Base-by-base conservation (phyloP, 2,888 invertebrate genomes). In the Geophilus truncorum region DNA sequence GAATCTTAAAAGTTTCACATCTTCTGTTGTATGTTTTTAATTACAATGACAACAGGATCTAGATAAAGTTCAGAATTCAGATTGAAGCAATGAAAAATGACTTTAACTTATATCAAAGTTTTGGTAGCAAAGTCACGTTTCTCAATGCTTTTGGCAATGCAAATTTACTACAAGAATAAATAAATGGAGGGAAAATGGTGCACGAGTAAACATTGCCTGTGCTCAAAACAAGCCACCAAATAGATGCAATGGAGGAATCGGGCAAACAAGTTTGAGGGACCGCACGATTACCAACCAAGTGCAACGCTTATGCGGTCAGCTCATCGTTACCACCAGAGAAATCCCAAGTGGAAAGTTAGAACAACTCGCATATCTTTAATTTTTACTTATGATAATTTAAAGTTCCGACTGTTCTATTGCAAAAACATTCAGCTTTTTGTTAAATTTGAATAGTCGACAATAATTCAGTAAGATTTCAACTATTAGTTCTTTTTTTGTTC, bases 231-330 rank as follows among this genome's bases (percentile, higher is more conserved):
- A 45, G 45, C 45, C 5, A 45, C 45, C 45, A 45, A 70, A 25
- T 9, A 25, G 70, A 9, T 25, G 25, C 25, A 12, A 23, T 70
- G 70, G 15, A 70, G 12, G 25, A 28, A 28, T 25, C 10, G 12
- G 21, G 70, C 25, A 70, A 70, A 70, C 70, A 70, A 70, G 28
- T 70, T 70, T 70, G 28, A 51, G 70, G 70, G 25, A 70, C 70
- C 70, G 15, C 70, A 70, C 28, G 70, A 70, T 70, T 70, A 70
- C 9, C 25, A 70, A 70, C 45, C 25, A 70, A 70, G 15, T 70
- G 25, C 70, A 28, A 15, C 70, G 70, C 28, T 70, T 70, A 70
- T 25, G 70, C 70, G 70, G 70, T 70, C 70, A 70, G 28, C 70
- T 70, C 70, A n/a, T 28, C 9, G 70, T 12, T 70, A 70, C n/a